Conservation (phyloP, 2,113 vertebrate species). For the Phalacrocorax carbo region DNA sequence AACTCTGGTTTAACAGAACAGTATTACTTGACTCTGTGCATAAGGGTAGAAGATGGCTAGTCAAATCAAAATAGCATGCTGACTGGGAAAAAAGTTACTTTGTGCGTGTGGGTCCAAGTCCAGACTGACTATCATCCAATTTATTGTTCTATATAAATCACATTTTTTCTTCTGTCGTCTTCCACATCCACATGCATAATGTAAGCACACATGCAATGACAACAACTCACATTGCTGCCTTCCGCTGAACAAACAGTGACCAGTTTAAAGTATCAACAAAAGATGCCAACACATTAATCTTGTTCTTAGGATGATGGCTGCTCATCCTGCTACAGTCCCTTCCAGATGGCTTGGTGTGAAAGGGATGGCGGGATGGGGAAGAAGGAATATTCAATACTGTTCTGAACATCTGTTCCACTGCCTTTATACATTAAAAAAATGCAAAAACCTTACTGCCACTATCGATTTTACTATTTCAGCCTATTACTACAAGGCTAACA, state of each 20-base stretch:
- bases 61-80: neutral
- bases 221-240: neutral
- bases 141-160: neutral
- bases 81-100: neutral
- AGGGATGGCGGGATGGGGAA: neutral
- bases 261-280: constrained; percentile 79
- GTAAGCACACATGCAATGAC: accelerated
- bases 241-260: neutral
- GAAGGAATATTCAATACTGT: constrained; percentile 13
- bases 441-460: neutral
- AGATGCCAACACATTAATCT: constrained; percentile 78
- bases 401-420: constrained; percentile 33
- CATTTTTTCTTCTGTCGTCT: neutral
- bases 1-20: neutral
- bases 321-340: constrained; percentile 12
- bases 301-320: constrained; percentile 47
- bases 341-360: constrained; percentile 50
- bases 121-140: neutral
- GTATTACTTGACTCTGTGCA: neutral
- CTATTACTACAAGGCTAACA: neutral
- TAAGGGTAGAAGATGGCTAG: neutral
- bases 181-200: neutral
- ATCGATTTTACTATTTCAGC: neutral
- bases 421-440: neutral
- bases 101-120: neutral